Percentiles rank a stretch among this genome's conserved stretches.
phyloP scores from a whole-genome alignment of 2,113 vertebrate genomes.

The Dascyllus trimaculatus region DNA sequence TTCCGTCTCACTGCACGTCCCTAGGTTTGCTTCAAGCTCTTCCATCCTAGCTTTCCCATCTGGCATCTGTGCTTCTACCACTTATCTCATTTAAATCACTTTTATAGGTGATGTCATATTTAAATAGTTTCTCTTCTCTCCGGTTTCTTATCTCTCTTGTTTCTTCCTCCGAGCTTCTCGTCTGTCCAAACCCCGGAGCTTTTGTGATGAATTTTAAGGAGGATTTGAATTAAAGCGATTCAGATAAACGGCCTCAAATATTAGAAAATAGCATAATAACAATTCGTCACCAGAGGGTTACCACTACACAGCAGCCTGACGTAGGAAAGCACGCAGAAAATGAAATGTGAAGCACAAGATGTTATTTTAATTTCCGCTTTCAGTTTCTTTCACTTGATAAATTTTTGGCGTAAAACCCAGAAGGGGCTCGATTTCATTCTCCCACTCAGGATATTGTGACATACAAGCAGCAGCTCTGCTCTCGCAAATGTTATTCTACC shows the following conservation, averaged over 20 bases:
- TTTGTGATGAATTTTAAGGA: conserved; percentile 9
- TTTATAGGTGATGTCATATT: conserved; percentile 26
- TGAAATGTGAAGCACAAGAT: conserved; percentile 26
- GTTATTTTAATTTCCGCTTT: conserved; percentile 33
- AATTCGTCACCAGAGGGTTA: conserved; percentile 12
- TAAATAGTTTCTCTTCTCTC: not conserved
- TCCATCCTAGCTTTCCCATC: conserved; percentile 17
- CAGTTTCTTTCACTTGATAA: conserved; percentile 23
- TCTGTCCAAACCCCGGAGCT: conserved; percentile 12
- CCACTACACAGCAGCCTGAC: conserved; percentile 5
- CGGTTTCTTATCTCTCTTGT: not conserved
- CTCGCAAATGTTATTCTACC: conserved; percentile 33
- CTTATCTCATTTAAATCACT: conserved; percentile 37
- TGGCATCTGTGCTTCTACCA: conserved; percentile 7
- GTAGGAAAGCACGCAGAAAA: conserved; percentile 1
- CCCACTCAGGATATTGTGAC: not conserved
- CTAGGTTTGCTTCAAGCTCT: conserved; percentile 8
- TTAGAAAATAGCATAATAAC: conserved; percentile 16
- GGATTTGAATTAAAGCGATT: conserved; percentile 15
- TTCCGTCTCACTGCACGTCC: conserved; percentile 1
- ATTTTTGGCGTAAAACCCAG: conserved; percentile 1
- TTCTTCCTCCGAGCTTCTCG: conserved; percentile 2
- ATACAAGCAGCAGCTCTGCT: conserved; percentile 6
- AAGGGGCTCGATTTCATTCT: conserved; percentile 23
- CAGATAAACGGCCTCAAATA: conserved; percentile 11